Conservation (phyloP, 2,113 vertebrate genomes). For the Anarhynchus alexandrinus region DNA sequence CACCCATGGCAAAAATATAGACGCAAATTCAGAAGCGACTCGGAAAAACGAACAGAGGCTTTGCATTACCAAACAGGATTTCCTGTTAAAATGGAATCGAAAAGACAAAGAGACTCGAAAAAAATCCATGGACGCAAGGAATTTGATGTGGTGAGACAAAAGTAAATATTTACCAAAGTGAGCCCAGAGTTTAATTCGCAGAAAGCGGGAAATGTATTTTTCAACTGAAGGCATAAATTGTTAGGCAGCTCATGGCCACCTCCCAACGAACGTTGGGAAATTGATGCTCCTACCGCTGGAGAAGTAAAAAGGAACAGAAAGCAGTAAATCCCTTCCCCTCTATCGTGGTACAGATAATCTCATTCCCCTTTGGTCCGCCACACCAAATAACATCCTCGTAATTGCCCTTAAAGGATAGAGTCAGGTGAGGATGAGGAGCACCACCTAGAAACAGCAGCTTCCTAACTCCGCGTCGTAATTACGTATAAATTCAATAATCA, state of each 20-base stretch:
- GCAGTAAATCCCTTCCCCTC: not conserved
- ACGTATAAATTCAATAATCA: not conserved
- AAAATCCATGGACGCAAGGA: conserved; percentile 31
- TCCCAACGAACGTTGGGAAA: conserved; percentile 35
- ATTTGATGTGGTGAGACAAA: conserved; percentile 60
- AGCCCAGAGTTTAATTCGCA: not conserved
- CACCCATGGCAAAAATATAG: not conserved
- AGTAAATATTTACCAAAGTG: conserved; percentile 71
- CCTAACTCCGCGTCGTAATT: accelerated
- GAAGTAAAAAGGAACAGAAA: not conserved
- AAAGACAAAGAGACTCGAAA: conserved; percentile 49
- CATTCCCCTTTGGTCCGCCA: not conserved
- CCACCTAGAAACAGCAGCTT: not conserved
- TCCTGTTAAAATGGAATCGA: conserved; percentile 36
- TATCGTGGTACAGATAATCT: not conserved
- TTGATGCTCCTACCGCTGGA: not conserved
- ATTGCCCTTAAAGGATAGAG: not conserved
- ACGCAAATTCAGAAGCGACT: not conserved
- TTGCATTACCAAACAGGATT: conserved; percentile 40
- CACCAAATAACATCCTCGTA: not conserved
- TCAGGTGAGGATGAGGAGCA: not conserved
- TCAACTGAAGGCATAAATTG: conserved; percentile 49
- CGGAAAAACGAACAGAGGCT: not conserved
- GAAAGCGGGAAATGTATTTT: conserved; percentile 48
- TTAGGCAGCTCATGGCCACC: conserved; percentile 18